These are phyloP conservation scores for Myotis yumanensis DNA, from an alignment of 2,113 vertebrate species.

Conservation along the genomic window DNA sequence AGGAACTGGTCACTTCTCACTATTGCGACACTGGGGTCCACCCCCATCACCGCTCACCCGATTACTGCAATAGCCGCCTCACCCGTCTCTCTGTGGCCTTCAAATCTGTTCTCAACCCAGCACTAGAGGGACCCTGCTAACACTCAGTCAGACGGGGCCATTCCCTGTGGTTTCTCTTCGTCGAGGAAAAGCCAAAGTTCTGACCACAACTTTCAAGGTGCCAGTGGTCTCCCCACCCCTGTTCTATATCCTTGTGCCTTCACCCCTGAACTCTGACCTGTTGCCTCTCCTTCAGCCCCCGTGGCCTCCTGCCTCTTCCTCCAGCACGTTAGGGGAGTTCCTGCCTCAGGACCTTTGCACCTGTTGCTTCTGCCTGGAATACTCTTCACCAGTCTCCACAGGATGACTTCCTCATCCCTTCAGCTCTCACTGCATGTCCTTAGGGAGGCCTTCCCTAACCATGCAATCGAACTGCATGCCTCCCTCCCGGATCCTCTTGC, in stretches of 20 bases:
- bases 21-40: accelerated
- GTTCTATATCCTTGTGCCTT: not conserved
- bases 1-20: not conserved
- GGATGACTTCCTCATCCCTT: not conserved
- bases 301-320: not conserved
- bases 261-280: not conserved
- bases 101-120: not conserved
- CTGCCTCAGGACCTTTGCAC: not conserved
- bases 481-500: not conserved
- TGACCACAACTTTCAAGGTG: not conserved
- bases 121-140: not conserved
- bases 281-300: not conserved
- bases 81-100: accelerated
- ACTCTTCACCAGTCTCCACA: accelerated
- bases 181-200: not conserved
- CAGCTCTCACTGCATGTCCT: too few species aligned
- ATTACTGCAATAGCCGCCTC: accelerated
- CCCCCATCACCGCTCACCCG: not conserved
- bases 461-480: not conserved
- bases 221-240: not conserved
- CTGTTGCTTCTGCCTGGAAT: not conserved
- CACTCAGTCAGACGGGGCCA: not conserved
- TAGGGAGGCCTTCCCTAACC: not conserved
- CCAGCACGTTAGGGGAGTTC: accelerated
- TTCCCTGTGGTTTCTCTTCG: not conserved